These are phyloP conservation scores for Chloebia gouldiae DNA, from an alignment of 2,113 vertebrate genomes.

Conservation along the genomic window DNA sequence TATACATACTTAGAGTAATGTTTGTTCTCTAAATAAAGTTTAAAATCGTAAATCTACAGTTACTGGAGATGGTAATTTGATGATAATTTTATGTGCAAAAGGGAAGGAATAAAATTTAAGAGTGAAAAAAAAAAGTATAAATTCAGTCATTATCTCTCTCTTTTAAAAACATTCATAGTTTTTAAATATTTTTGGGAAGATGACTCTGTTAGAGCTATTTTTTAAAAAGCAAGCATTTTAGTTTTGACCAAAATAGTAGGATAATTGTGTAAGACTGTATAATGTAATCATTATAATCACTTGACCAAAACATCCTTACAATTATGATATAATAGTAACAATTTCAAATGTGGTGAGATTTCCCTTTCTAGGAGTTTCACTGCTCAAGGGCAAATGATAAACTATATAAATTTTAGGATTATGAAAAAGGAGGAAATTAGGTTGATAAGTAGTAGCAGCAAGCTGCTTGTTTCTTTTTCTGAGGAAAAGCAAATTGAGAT, in stretches of 20 bases:
- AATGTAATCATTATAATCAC: background rate
- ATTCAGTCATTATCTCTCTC: background rate
- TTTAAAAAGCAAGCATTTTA: background rate
- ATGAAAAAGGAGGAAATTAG: background rate
- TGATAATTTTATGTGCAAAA: background rate
- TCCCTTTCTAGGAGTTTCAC: background rate
- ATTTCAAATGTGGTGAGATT: background rate
- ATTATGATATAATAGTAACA: background rate
- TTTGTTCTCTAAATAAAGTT: background rate
- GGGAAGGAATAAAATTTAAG: background rate
- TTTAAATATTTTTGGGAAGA: background rate
- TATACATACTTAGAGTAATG: background rate
- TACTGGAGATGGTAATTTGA: background rate
- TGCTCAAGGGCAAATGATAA: background rate
- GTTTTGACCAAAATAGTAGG: background rate
- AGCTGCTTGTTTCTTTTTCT: background rate
- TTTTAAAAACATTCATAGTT: fast-evolving
- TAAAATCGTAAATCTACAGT: background rate
- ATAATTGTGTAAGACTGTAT: background rate
- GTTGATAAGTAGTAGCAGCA: background rate
- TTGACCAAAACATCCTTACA: background rate
- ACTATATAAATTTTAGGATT: background rate
- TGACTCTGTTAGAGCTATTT: background rate
- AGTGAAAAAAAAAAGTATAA: background rate
- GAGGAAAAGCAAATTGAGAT: background rate